These are phyloP conservation scores for Megaustenia siamemsis DNA, from an alignment of 2,888 invertebrate genomes.

Conservation along the genomic window DNA sequence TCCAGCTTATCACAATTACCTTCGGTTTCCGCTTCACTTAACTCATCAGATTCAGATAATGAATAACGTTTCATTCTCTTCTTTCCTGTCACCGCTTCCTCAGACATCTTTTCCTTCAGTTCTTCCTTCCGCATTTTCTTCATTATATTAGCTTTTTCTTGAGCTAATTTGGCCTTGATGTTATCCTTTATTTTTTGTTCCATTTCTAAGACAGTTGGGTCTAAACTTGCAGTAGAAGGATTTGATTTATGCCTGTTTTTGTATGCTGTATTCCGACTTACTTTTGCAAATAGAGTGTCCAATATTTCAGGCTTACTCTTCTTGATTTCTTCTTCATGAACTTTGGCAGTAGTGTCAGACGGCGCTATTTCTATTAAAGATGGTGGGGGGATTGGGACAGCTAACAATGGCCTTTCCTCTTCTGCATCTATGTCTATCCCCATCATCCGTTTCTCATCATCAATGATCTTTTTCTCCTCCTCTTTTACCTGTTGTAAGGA, in stretches of 20 bases:
- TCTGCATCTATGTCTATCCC: slow-evolving; percentile 47
- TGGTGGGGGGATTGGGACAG: neutral
- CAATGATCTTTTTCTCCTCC: slow-evolving; percentile 34
- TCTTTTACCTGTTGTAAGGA: slow-evolving; percentile 7
- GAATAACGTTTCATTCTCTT: slow-evolving; percentile 22
- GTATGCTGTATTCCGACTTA: neutral
- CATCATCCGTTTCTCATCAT: slow-evolving; percentile 51
- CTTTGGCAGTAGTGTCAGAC: neutral
- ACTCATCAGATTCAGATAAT: slow-evolving; percentile 3
- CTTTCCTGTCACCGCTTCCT: neutral
- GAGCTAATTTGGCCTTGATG: slow-evolving; percentile 29
- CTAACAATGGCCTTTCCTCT: slow-evolving; percentile 35
- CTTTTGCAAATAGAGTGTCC: slow-evolving; percentile 37
- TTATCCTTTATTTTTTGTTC: slow-evolving; percentile 36
- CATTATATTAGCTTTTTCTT: slow-evolving; percentile 39
- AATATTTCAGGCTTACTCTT: neutral
- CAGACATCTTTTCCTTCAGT: slow-evolving; percentile 17
- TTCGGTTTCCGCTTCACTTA: neutral
- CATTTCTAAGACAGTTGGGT: neutral
- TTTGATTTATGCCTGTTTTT: slow-evolving; percentile 4
- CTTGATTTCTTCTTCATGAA: neutral
- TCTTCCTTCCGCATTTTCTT: slow-evolving; percentile 32
- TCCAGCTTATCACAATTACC: neutral
- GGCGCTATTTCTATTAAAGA: neutral
- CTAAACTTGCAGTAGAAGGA: neutral